Conservation (phyloP, 1,140 invertebrate genomes). For the Trichoplusia ni region DNA sequence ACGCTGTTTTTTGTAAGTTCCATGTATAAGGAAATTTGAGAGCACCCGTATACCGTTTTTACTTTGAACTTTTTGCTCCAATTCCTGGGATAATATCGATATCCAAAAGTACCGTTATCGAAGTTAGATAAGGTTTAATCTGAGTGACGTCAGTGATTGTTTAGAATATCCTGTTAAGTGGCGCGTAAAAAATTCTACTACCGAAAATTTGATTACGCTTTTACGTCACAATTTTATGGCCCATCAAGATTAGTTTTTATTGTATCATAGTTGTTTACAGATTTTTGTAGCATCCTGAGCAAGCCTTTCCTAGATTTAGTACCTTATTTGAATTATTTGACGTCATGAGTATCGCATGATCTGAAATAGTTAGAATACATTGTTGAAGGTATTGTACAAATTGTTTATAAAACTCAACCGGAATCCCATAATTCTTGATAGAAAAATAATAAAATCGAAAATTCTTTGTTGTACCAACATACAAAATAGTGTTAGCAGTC, state of each 20-base stretch:
- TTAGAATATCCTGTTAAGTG: slow-evolving; percentile 27
- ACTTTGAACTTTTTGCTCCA: slow-evolving; percentile 24
- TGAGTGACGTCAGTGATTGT: slow-evolving; percentile 43
- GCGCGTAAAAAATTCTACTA: neutral
- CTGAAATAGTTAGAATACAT: neutral
- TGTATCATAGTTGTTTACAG: slow-evolving; percentile 12
- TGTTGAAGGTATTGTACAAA: too few relatives aligned
- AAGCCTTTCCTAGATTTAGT: too few relatives aligned
- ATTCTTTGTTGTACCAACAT: too few relatives aligned
- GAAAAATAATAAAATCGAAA: neutral
- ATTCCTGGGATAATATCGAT: slow-evolving; percentile 31
- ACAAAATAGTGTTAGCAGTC: neutral
- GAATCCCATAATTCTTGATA: too few relatives aligned
- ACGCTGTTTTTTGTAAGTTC: slow-evolving; percentile 10
- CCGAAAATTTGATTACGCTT: neutral
- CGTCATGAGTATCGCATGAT: neutral
- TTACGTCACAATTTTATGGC: neutral
- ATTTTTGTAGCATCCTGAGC: too few relatives aligned
- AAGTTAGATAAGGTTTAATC: slow-evolving; percentile 55
- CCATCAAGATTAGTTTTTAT: neutral
- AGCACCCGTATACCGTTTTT: slow-evolving; percentile 27
- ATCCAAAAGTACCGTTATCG: slow-evolving; percentile 42
- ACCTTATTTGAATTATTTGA: too few relatives aligned
- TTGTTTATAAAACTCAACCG: too few relatives aligned
- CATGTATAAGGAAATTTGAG: slow-evolving; percentile 31